Evolutionary conservation across 2,888 invertebrate genomes (phyloP).

Genomic region (Lydus trimaculatus): DNA sequence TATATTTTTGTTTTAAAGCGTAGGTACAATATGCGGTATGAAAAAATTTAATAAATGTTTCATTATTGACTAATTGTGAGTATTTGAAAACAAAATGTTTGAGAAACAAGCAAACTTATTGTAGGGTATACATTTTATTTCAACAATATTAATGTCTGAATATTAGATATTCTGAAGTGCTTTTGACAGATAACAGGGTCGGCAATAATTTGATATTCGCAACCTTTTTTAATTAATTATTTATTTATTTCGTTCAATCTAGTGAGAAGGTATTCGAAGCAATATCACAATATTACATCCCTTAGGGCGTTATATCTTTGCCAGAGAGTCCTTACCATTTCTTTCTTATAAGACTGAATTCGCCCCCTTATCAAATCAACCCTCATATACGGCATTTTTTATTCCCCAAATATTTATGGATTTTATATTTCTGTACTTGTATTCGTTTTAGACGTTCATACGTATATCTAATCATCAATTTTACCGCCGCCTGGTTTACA

Average conservation of each 20-base stretch:
- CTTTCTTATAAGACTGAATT: conserved; percentile 7
- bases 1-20: too few species aligned
- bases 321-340: conserved; percentile 25
- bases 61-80: too few species aligned
- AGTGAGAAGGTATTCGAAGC: conserved; percentile 42
- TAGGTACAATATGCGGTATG: too few species aligned
- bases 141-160: background rate
- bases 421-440: conserved; percentile 45
- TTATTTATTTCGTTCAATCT: conserved; percentile 36
- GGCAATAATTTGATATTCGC: conserved; percentile 27
- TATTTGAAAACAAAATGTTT: too few species aligned
- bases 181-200: conserved; percentile 10
- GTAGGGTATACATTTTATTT: too few species aligned
- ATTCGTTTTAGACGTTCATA: conserved; percentile 34
- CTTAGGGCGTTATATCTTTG: conserved; percentile 16
- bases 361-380: conserved; percentile 6
- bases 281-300: conserved; percentile 39
- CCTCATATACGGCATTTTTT: background rate
- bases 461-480: too few species aligned
- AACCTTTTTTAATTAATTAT: conserved; percentile 40
- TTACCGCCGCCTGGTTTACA: too few species aligned
- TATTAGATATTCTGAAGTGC: conserved; percentile 24
- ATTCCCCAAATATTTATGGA: conserved; percentile 35
- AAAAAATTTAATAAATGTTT: too few species aligned
- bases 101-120: too few species aligned